phyloP scores from a whole-genome alignment of 2,888 invertebrate genomes.

The Actias luna region DNA sequence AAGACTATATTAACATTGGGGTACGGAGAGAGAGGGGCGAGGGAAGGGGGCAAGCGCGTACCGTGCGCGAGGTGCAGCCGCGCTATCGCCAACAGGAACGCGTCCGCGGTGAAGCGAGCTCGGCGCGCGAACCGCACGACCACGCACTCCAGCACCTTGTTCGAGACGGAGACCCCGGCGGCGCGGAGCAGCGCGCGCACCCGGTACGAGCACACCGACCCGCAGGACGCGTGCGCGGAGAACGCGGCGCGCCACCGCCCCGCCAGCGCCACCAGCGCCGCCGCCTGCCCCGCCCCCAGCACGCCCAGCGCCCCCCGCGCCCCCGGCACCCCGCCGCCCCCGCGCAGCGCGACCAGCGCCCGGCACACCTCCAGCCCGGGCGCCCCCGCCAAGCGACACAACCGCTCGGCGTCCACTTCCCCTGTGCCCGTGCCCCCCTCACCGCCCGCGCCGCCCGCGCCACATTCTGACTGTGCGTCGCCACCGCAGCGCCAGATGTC shows the following conservation, averaged over 20 bases:
- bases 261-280: constrained; percentile 82
- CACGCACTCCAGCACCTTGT: constrained; percentile 86
- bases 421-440: constrained; percentile 29
- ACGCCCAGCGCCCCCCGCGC: constrained; percentile 84
- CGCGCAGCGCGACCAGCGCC: constrained; percentile 73
- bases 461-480: constrained; percentile 29
- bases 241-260: constrained; percentile 53
- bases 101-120: constrained; percentile 80
- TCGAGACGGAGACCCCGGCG: constrained; percentile 84
- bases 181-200: constrained; percentile 85
- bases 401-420: constrained; percentile 63
- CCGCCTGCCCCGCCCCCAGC: constrained; percentile 82
- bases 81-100: constrained; percentile 82
- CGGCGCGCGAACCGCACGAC: constrained; percentile 85
- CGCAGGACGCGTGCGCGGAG: constrained; percentile 38
- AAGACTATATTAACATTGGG: constrained; percentile 1
- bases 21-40: constrained; percentile 23
- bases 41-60: constrained; percentile 26
- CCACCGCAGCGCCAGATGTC: constrained; percentile 83
- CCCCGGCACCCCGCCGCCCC: constrained; percentile 85
- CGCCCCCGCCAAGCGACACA: constrained; percentile 30
- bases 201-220: constrained; percentile 64
- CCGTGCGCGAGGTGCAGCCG: constrained; percentile 63
- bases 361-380: constrained; percentile 84
- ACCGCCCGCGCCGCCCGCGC: constrained; percentile 43